Conservation (phyloP, 2,113 vertebrate genomes). For the Oenanthe oenanthe region DNA sequence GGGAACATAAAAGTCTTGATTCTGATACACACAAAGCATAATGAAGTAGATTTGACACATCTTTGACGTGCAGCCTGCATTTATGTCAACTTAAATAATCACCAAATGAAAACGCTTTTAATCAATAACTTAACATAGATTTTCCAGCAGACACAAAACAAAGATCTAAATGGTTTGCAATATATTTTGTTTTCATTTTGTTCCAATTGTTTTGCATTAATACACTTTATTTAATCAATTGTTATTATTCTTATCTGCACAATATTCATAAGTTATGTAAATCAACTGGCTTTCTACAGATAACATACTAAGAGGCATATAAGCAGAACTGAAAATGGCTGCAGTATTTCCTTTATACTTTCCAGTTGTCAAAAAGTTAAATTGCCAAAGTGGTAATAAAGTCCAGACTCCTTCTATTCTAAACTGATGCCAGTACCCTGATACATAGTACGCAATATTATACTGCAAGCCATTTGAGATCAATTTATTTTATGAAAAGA, state of each 20-base stretch:
- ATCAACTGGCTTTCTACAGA: neutral
- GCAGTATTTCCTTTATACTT: neutral
- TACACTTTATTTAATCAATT: neutral
- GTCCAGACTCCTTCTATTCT: neutral
- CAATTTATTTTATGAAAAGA: neutral
- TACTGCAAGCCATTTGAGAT: neutral
- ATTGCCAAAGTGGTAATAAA: neutral
- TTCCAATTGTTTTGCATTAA: neutral
- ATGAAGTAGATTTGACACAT: neutral
- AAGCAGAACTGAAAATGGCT: neutral
- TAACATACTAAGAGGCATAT: neutral
- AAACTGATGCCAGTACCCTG: neutral
- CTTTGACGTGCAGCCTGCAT: neutral
- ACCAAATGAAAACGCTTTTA: neutral
- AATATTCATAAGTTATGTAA: neutral
- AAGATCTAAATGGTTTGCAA: neutral
- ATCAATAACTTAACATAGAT: neutral
- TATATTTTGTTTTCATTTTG: neutral
- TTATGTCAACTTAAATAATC: neutral
- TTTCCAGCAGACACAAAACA: neutral
- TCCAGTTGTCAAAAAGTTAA: neutral
- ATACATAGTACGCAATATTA: neutral
- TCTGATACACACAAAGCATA: neutral
- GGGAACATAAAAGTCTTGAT: neutral
- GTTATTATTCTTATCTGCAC: neutral